Percentiles rank a stretch among this genome's conserved stretches.
phyloP scores from a whole-genome alignment of 1,140 invertebrate species.

The Drosophila subpulchrella region DNA sequence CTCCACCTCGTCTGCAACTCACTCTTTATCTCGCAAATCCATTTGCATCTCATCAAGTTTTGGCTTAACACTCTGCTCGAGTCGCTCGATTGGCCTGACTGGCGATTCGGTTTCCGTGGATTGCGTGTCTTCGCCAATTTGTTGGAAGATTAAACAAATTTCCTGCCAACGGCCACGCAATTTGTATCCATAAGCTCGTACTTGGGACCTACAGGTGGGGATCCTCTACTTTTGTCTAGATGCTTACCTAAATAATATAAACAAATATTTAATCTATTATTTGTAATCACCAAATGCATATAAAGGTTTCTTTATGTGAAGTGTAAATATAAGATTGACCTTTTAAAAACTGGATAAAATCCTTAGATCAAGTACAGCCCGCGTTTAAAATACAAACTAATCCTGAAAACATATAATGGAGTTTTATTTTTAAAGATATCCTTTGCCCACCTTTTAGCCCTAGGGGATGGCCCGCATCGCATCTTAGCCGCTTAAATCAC shows the following conservation, averaged over 20 bases:
- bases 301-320: too few species aligned
- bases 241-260: background rate
- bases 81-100: conserved; percentile 14
- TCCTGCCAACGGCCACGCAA: conserved; percentile 78
- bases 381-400: conserved; percentile 6
- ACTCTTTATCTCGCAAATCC: conserved; percentile 72
- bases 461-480: conserved; percentile 32
- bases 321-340: too few species aligned
- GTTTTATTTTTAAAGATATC: conserved; percentile 29
- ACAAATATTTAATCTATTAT: too few species aligned
- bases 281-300: too few species aligned
- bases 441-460: background rate
- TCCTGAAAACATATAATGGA: conserved; percentile 11
- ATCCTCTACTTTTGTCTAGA: conserved; percentile 14
- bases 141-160: conserved; percentile 80
- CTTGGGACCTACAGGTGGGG: conserved; percentile 19
- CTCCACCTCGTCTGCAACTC: conserved; percentile 34
- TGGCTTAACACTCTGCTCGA: conserved; percentile 52
- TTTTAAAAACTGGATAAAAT: background rate
- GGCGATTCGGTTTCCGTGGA: conserved; percentile 38
- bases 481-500: conserved; percentile 60
- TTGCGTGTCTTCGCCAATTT: conserved; percentile 81
- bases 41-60: conserved; percentile 80
- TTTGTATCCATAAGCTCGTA: conserved; percentile 44
- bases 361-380: background rate